Evolutionary conservation across 2,113 vertebrate species (phyloP), one percentile per base, ranked within the genome.

Genomic region (Colaptes auratus): DNA sequence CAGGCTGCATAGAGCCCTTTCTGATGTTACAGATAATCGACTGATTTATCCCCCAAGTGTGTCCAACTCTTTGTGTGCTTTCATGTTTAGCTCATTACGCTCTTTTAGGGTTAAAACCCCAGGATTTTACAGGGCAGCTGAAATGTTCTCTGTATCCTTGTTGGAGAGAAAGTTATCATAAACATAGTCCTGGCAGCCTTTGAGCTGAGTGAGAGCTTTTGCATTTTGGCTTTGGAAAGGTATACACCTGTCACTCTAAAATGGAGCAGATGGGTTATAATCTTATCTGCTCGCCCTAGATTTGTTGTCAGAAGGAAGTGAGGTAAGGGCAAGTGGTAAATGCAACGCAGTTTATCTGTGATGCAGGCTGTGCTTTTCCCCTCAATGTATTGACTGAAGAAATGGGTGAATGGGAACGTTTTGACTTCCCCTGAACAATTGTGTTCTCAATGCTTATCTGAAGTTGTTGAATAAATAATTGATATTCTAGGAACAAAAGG

Each of bases 231-330:
- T 98, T 98, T 97, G 97, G 94, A 96, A 98, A 97, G 93, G 92
- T 97, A 97, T 73, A 98, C 98, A 98, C 98, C 98, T 98, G 98
- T 97, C 97, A 96, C 84, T 97, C 93, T 97, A 97, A 98, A 98
- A 94, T 55, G 92, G 95, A 97, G 96, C 96, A 96, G 96, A 98
- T 98, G 98, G 97, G 95, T 96, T 98, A 98, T 97, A 98, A 99
- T 98, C 97, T 98, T 98, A 98, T 98, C 98, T 99, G 77, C 75
- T 72, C 75, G 12, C 56, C 39, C 71, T 88, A 80, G 96, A 97
- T 97, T 97, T 96, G 93, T 86, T 97, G 96, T 96, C 96, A 96
- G 97, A 98, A 96, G 98, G 95, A 98, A 98, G 98, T 97, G 97
- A 98, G 98, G 96, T 98, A 98, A 98, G 97, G 98, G 96, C 92